Conservation (phyloP, 2,113 vertebrate genomes). For the Prochilodus magdalenae region DNA sequence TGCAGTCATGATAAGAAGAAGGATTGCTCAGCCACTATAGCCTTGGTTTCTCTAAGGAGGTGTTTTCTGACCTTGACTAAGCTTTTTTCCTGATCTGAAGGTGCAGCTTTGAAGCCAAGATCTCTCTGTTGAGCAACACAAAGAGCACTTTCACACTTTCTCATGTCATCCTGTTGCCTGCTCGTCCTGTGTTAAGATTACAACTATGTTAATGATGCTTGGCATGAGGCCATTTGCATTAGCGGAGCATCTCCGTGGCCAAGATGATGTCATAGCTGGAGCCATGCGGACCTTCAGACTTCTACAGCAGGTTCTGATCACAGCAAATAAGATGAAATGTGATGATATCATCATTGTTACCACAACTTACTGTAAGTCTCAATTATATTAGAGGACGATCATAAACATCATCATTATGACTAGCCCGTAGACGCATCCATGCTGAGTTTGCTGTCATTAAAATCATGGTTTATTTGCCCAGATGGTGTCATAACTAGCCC, state of each 20-base stretch:
- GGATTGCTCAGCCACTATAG: not conserved
- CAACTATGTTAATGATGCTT: slow-evolving; percentile 44
- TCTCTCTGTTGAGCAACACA: not conserved
- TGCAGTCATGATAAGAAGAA: not conserved
- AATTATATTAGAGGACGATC: not conserved
- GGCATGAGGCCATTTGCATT: slow-evolving; percentile 32
- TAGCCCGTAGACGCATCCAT: not conserved
- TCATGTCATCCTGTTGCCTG: slow-evolving; percentile 25
- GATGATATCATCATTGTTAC: not conserved
- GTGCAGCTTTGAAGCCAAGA: not conserved
- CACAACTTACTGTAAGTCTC: not conserved
- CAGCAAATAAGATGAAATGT: not conserved
- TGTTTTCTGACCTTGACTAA: not conserved
- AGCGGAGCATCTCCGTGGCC: slow-evolving; percentile 31
- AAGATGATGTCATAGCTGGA: slow-evolving; percentile 45
- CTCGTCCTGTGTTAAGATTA: slow-evolving; percentile 42
- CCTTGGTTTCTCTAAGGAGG: not conserved
- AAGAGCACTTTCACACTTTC: slow-evolving; percentile 16
- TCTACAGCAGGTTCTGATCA: slow-evolving; percentile 20
- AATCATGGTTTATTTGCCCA: not conserved
- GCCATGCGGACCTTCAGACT: slow-evolving; percentile 8
- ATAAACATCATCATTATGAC: not conserved
- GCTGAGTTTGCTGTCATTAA: not conserved
- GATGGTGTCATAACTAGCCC: slow-evolving; percentile 26
- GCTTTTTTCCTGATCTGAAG: not conserved